phyloP scores from a whole-genome alignment of 2,113 vertebrate species.

The Spizaetus ornatus region DNA sequence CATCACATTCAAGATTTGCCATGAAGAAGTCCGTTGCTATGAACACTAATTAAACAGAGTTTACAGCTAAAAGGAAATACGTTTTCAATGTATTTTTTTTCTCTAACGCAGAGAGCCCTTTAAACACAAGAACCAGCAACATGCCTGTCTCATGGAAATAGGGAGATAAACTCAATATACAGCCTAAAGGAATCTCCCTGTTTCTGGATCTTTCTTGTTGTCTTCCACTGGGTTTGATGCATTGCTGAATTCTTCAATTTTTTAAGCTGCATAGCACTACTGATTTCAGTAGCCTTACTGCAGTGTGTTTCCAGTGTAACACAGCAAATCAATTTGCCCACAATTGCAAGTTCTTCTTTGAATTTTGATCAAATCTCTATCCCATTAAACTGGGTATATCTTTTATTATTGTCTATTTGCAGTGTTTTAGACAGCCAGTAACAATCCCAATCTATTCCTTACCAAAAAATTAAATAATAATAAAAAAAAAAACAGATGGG shows the following conservation, averaged over 20 bases:
- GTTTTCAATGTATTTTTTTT: background rate
- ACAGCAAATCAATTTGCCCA: background rate
- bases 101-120: background rate
- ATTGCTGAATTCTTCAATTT: background rate
- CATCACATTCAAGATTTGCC: background rate
- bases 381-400: background rate
- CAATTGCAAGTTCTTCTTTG: background rate
- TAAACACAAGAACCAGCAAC: background rate
- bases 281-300: background rate
- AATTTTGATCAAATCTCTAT: background rate
- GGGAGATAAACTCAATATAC: background rate
- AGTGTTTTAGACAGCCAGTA: background rate
- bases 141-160: fast-evolving
- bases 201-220: background rate
- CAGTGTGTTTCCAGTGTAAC: background rate
- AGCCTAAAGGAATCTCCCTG: background rate
- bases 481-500: fast-evolving
- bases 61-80: background rate
- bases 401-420: background rate
- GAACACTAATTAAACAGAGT: background rate
- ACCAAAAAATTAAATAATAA: background rate
- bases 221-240: background rate
- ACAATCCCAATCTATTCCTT: background rate
- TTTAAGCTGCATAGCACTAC: background rate
- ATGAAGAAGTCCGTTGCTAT: background rate